These are phyloP conservation scores for Cataglyphis altisquamis DNA, from an alignment of 2,888 invertebrate species.

Conservation along the genomic window DNA sequence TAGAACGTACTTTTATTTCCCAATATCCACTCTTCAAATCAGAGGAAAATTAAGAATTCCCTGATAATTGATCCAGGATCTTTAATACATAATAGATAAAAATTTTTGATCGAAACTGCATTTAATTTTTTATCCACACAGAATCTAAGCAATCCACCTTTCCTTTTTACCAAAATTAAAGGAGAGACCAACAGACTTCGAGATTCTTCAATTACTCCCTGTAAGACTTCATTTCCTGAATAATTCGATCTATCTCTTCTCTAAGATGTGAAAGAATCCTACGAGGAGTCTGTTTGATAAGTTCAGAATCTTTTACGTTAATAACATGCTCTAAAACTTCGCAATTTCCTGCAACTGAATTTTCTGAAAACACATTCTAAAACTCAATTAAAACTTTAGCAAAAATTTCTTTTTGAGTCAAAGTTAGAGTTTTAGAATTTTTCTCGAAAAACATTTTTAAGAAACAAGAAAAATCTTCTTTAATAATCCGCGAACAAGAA, in stretches of 20 bases:
- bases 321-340: neutral
- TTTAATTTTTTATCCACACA: too few species aligned
- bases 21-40: too few species aligned
- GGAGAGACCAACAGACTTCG: neutral
- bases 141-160: neutral
- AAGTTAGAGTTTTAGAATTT: too few species aligned
- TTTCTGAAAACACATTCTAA: neutral
- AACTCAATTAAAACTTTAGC: neutral
- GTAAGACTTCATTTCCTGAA: neutral
- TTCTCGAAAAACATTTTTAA: too few species aligned
- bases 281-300: neutral
- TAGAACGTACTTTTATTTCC: too few species aligned
- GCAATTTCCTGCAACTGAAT: neutral
- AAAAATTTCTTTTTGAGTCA: neutral
- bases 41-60: too few species aligned
- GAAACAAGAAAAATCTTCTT: too few species aligned
- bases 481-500: too few species aligned
- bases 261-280: neutral
- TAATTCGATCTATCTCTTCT: neutral
- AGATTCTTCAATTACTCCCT: neutral
- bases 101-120: too few species aligned
- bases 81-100: too few species aligned
- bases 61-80: too few species aligned
- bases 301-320: neutral
- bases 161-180: neutral